phyloP scores from a whole-genome alignment of 2,888 invertebrate species.

The Lasius fuliginosus region DNA sequence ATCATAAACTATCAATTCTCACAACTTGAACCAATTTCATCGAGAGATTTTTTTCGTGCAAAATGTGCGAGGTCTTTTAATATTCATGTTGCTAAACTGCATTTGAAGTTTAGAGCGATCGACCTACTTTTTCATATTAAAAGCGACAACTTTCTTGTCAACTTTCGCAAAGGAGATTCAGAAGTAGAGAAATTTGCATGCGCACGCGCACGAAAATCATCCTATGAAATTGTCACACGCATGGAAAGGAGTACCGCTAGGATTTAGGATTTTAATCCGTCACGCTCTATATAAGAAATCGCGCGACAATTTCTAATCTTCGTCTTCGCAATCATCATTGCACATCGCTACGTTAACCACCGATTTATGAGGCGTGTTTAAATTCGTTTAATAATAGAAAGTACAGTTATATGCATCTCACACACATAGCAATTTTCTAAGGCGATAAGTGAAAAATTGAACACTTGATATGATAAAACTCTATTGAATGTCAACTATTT shows the following conservation, averaged over 20 bases:
- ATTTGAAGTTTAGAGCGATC: not conserved
- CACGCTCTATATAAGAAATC: slow-evolving; percentile 61
- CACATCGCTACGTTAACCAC: slow-evolving; percentile 15
- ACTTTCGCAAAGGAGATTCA: slow-evolving; percentile 64
- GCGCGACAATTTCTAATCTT: slow-evolving; percentile 50
- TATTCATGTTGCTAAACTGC: not conserved
- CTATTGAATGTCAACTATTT: not conserved
- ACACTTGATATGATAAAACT: not conserved
- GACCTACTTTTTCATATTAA: slow-evolving; percentile 49
- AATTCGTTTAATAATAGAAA: slow-evolving; percentile 38
- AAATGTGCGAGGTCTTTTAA: not conserved
- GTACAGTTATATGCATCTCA: slow-evolving; percentile 3
- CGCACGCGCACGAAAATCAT: slow-evolving; percentile 21
- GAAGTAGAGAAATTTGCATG: slow-evolving; percentile 61
- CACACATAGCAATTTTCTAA: not conserved
- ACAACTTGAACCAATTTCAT: not conserved
- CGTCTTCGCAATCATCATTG: slow-evolving; percentile 11
- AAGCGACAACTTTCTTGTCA: slow-evolving; percentile 57
- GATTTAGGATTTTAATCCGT: slow-evolving; percentile 44
- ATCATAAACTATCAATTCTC: not conserved
- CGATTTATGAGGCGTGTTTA: not conserved
- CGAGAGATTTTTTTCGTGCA: not conserved
- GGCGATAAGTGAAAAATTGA: slow-evolving; percentile 9
- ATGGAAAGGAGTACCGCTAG: not conserved
- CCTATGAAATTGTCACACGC: slow-evolving; percentile 69